Conservation (phyloP, 2,797 vertebrate genomes). For the Balearica regulorum region DNA sequence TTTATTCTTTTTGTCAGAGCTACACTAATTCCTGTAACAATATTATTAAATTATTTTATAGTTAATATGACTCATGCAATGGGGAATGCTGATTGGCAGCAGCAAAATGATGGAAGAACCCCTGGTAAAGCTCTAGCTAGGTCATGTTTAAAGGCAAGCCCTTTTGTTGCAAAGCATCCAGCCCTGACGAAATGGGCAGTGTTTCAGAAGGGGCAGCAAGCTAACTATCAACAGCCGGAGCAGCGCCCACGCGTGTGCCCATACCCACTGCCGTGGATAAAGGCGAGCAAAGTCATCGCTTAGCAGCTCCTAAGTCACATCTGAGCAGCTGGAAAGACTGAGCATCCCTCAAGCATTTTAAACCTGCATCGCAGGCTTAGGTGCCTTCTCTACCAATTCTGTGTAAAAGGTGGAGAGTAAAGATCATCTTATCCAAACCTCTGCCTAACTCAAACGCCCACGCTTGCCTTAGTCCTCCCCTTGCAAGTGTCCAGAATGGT, state of each 20-base stretch:
- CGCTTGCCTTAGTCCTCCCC: not conserved
- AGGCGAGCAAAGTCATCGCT: not conserved
- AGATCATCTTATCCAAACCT: not conserved
- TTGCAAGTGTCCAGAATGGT: not conserved
- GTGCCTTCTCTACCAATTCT: not conserved
- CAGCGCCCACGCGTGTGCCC: rapidly evolving
- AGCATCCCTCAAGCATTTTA: not conserved
- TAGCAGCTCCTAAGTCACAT: not conserved
- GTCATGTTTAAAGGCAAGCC: not conserved
- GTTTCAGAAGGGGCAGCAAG: not conserved
- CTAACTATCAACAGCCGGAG: rapidly evolving
- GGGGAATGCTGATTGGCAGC: not conserved
- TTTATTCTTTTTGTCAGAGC: not conserved
- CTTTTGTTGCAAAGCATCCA: not conserved
- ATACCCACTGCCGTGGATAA: not conserved
- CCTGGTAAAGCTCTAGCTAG: not conserved
- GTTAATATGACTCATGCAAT: not conserved
- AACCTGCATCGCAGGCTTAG: not conserved
- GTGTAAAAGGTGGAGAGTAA: not conserved
- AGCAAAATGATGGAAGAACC: not conserved
- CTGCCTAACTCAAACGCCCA: not conserved
- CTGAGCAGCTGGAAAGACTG: not conserved
- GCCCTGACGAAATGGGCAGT: not conserved
- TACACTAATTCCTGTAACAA: not conserved
- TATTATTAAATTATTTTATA: not conserved